phyloP scores from a whole-genome alignment of 1,140 invertebrate genomes.

The Homarus americanus region DNA sequence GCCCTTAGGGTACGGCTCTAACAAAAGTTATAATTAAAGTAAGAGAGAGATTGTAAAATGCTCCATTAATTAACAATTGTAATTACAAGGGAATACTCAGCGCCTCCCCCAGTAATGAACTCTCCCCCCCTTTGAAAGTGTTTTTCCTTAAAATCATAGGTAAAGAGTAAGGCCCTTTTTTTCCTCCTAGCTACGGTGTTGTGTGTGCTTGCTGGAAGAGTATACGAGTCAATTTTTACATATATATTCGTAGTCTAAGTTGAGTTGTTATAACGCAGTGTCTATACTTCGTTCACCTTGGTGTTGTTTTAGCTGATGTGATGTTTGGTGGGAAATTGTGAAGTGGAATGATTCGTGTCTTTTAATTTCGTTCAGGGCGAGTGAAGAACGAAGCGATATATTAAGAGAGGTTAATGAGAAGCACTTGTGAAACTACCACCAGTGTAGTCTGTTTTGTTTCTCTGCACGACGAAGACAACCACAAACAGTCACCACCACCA shows the following conservation, averaged over 20 bases:
- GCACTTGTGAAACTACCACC: neutral
- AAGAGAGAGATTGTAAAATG: constrained; percentile 73
- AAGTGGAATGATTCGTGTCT: neutral
- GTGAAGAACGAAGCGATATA: neutral
- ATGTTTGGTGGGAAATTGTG: neutral
- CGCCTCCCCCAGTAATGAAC: constrained; percentile 58
- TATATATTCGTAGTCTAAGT: too few species aligned
- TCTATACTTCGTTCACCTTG: too few species aligned
- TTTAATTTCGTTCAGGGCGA: neutral
- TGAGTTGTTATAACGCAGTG: too few species aligned
- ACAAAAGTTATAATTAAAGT: constrained; percentile 73
- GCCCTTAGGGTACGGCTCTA: constrained; percentile 56
- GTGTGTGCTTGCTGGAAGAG: too few species aligned
- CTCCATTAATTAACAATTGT: constrained; percentile 72
- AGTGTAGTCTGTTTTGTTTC: neutral
- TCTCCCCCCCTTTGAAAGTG: constrained; percentile 44
- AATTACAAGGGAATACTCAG: constrained; percentile 68
- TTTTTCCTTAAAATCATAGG: constrained; percentile 42
- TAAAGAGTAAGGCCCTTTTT: constrained; percentile 4
- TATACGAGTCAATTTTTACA: too few species aligned
- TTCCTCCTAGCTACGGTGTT: too few species aligned
- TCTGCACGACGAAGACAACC: too few species aligned
- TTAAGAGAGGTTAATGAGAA: neutral
- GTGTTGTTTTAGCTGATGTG: neutral
- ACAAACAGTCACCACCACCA: too few species aligned